Percentiles rank a stretch among this genome's conserved stretches.
Evolutionary conservation across 2,113 vertebrate genomes (phyloP).

Genomic region (Muscicapa adusta): DNA sequence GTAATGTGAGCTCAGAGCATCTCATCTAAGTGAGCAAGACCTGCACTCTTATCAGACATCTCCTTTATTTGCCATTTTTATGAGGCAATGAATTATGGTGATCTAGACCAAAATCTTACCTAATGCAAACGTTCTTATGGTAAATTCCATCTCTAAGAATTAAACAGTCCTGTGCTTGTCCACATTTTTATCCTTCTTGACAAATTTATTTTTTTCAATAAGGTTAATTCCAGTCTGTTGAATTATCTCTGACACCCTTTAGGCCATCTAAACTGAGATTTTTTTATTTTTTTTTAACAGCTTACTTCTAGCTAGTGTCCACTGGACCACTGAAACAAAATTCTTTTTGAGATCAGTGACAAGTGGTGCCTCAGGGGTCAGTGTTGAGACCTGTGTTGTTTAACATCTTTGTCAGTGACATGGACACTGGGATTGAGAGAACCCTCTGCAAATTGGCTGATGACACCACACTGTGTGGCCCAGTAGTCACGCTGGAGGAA

Average conservation of each 20-base stretch:
- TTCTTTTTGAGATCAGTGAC: neutral
- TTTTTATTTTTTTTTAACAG: neutral
- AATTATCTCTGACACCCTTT: neutral
- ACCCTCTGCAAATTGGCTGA: fast-evolving
- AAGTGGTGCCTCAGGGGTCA: fast-evolving
- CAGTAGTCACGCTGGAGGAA: fast-evolving
- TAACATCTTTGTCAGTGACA: neutral
- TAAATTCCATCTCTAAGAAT: neutral
- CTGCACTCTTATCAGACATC: neutral
- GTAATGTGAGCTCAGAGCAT: neutral
- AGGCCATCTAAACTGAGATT: neutral
- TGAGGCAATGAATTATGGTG: neutral
- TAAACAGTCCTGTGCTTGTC: neutral
- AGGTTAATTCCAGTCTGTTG: neutral
- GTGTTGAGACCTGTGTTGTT: neutral
- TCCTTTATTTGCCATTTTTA: neutral
- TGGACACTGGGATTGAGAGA: neutral
- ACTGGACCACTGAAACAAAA: neutral
- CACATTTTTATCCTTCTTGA: neutral
- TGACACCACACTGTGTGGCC: too few species aligned
- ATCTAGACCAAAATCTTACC: neutral
- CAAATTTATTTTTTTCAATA: neutral
- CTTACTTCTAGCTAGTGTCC: fast-evolving
- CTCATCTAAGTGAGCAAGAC: neutral
- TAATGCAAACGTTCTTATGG: neutral